Conservation (phyloP, 2,113 vertebrate species). For the Gavialis gangeticus region DNA sequence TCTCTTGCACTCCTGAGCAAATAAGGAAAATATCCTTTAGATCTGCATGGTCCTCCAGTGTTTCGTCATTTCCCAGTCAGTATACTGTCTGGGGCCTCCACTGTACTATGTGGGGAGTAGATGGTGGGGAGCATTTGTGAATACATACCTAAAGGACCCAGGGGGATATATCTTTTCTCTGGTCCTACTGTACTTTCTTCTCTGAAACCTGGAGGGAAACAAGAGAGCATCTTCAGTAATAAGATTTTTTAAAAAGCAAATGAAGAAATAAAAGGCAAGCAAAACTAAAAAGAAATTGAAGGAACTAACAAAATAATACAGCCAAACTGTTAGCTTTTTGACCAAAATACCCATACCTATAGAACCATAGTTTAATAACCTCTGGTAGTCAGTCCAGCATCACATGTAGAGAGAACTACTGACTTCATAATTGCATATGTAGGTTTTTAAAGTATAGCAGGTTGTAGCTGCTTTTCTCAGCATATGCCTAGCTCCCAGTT, state of each 20-base stretch:
- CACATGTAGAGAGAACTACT: fast-evolving
- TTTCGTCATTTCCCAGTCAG: neutral
- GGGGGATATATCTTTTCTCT: neutral
- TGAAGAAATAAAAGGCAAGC: neutral
- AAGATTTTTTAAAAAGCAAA: neutral
- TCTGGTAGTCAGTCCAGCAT: neutral
- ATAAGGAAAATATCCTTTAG: neutral
- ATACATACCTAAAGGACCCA: neutral
- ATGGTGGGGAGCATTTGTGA: neutral
- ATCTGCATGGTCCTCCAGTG: neutral
- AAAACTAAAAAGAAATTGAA: neutral
- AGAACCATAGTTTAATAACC: neutral
- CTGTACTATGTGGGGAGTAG: neutral
- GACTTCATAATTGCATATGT: neutral
- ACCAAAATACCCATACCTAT: neutral
- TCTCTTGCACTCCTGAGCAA: neutral
- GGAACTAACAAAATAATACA: no score
- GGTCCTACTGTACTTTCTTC: neutral
- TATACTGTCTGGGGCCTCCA: neutral
- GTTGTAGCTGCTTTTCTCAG: neutral
- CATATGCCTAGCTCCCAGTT: neutral
- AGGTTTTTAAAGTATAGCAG: neutral
- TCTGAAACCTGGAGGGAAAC: neutral
- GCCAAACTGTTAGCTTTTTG: neutral
- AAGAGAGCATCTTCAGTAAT: neutral